Percentiles rank a stretch among this genome's conserved stretches.
Conservation (phyloP, 1,140 invertebrate species). For the Rhopalosiphum maidis region DNA sequence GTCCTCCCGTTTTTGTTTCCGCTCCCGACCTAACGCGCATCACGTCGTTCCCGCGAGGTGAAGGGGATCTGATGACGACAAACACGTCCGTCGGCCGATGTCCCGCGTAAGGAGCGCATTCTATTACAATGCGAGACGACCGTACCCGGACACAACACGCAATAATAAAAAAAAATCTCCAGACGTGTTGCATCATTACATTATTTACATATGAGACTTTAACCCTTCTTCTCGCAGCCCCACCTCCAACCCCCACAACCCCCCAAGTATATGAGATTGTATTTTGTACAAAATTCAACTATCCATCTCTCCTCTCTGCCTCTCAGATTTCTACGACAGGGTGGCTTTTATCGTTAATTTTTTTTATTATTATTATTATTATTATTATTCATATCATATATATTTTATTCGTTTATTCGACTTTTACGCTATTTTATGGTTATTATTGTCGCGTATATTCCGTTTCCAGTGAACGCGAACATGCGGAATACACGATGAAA, state of each 20-base stretch:
- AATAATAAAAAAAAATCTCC: not conserved
- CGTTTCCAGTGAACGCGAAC: not conserved
- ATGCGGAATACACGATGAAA: not conserved
- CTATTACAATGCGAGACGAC: not conserved
- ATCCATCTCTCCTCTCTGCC: too few species aligned
- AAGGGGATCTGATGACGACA: not conserved
- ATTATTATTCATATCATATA: not conserved
- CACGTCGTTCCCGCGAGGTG: not conserved
- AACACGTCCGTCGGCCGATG: not conserved
- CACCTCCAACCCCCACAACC: too few species aligned
- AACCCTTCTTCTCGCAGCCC: not conserved
- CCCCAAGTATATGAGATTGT: not conserved
- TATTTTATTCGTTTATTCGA: not conserved
- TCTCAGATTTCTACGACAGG: not conserved
- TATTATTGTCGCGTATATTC: not conserved
- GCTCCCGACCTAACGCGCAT: not conserved
- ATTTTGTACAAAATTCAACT: not conserved
- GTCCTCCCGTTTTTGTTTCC: not conserved
- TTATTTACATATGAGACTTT: not conserved
- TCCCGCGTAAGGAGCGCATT: not conserved
- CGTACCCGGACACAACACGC: not conserved
- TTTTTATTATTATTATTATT: not conserved
- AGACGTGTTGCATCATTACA: not conserved
- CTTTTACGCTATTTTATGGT: not conserved
- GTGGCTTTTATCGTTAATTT: not conserved